A percentile compares a stretch with the other conserved stretches of the same genome.
These are phyloP conservation scores for human DNA, from an alignment of 2,113 vertebrate species.

Conservation along the genomic window GRCh38 chr13:66101501-66102000, in stretches of 20 bases:
- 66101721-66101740: neutral
- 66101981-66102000: too few species aligned
- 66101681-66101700: neutral
- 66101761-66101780: neutral
- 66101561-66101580: neutral
- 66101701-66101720: neutral
- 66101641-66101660: neutral
- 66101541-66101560: neutral
- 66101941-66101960: too few species aligned
- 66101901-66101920: too few species aligned
- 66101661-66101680: neutral
- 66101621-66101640: neutral
- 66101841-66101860: too few species aligned
- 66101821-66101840: too few species aligned
- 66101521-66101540: neutral
- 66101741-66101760: neutral
- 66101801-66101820: too few species aligned
- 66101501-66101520: neutral
- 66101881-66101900: too few species aligned
- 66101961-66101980: too few species aligned
- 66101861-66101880: too few species aligned
- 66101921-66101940: too few species aligned
- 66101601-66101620: neutral
- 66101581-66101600: neutral
- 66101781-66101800: too few species aligned